Evolutionary conservation across 2,113 vertebrate species (phyloP).

Genomic region (Marmota monax): DNA sequence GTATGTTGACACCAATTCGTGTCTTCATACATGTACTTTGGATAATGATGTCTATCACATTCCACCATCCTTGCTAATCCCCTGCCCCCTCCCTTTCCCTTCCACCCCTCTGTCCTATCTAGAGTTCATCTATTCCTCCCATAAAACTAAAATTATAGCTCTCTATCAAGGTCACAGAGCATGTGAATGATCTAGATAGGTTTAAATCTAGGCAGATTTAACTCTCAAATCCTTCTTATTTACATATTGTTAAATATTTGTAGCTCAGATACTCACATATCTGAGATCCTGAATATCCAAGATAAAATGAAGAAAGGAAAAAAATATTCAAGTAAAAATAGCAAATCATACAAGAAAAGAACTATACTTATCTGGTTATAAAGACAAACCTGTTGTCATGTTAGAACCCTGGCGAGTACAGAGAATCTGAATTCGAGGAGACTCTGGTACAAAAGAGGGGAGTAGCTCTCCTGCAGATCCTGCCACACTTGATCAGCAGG

Average conservation of each 20-base stretch:
- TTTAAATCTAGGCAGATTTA: background rate
- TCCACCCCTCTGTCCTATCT: no score
- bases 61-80: no score
- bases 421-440: background rate
- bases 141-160: background rate
- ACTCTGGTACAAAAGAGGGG: background rate
- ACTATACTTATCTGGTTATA: background rate
- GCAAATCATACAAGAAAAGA: background rate
- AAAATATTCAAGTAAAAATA: background rate
- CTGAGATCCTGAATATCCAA: background rate
- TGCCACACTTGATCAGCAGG: background rate
- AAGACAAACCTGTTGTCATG: background rate
- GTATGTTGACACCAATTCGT: no score
- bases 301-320: background rate
- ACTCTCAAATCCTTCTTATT: background rate
- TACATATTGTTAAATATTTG: background rate
- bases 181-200: background rate
- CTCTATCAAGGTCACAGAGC: background rate
- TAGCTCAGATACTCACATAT: background rate
- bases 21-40: no score
- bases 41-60: no score
- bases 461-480: background rate
- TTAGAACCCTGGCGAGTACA: background rate
- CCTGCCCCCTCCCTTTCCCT: no score
- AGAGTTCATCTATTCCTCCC: no score